phyloP scores from a whole-genome alignment of 1,140 invertebrate species.

The Leptopilina boulardi region DNA sequence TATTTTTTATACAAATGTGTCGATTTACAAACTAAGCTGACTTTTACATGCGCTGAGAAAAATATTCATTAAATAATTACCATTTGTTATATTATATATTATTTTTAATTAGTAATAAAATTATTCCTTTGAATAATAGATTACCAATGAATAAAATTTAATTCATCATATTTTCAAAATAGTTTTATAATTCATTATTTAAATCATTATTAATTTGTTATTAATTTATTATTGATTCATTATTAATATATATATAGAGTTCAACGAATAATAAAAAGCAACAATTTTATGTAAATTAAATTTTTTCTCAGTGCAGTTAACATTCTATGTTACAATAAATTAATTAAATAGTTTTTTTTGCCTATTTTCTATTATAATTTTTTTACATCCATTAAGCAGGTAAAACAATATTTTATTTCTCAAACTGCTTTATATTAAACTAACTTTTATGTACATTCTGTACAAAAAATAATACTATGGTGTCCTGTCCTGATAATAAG shows the following conservation, averaged over 20 bases:
- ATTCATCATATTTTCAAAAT: too few species aligned
- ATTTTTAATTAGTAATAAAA: too few species aligned
- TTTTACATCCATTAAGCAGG: conserved; percentile 9
- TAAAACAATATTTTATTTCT: neutral
- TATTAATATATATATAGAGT: too few species aligned
- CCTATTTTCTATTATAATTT: neutral
- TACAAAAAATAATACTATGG: conserved; percentile 10
- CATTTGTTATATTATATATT: too few species aligned
- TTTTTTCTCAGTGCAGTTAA: neutral
- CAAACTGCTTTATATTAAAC: neutral
- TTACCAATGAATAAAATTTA: too few species aligned
- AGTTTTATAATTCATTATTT: too few species aligned
- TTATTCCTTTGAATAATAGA: too few species aligned
- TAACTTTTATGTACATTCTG: conserved; percentile 26
- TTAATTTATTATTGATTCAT: too few species aligned
- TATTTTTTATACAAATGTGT: conserved; percentile 15
- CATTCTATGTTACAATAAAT: conserved; percentile 20
- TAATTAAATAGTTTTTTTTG: neutral
- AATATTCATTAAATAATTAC: neutral
- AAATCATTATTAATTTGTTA: too few species aligned
- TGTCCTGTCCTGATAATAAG: neutral
- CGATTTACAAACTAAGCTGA: conserved; percentile 22
- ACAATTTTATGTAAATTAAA: neutral
- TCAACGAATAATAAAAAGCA: too few species aligned
- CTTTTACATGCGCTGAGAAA: neutral